phyloP scores from a whole-genome alignment of 2,113 vertebrate genomes.

The Mirza zaza region DNA sequence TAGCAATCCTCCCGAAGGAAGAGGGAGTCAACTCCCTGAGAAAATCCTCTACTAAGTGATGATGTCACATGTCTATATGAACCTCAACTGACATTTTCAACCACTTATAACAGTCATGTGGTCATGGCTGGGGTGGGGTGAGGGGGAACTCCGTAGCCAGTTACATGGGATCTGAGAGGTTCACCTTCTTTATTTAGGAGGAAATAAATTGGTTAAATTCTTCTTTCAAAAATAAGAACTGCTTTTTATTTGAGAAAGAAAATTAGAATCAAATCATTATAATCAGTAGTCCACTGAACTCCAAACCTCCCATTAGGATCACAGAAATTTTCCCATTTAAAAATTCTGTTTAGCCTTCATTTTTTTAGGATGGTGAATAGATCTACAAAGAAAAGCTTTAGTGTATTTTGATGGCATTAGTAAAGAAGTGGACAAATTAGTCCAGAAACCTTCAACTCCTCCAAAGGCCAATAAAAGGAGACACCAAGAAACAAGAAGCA shows the following conservation, averaged over 20 bases:
- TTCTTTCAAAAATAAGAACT: neutral
- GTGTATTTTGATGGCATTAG: neutral
- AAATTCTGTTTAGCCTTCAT: neutral
- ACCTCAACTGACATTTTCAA: neutral
- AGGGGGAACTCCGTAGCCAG: neutral
- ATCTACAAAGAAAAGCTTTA: neutral
- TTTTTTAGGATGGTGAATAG: neutral
- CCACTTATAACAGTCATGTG: accelerated
- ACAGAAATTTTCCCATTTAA: neutral
- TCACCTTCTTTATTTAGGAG: neutral
- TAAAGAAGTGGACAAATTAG: neutral
- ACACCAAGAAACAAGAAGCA: neutral
- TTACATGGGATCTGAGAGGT: neutral
- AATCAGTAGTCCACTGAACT: neutral
- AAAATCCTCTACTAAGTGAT: neutral
- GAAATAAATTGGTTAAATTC: neutral
- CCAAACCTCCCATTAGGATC: neutral
- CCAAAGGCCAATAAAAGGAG: neutral
- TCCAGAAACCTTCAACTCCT: neutral
- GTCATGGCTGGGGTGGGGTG: neutral
- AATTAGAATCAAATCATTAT: neutral
- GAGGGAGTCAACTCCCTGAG: neutral
- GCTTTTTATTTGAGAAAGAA: conserved; percentile 11
- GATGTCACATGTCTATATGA: neutral
- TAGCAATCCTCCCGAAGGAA: neutral